These are phyloP conservation scores for Drosophila pegasa DNA, from an alignment of 2,888 invertebrate genomes.

Conservation along the genomic window DNA sequence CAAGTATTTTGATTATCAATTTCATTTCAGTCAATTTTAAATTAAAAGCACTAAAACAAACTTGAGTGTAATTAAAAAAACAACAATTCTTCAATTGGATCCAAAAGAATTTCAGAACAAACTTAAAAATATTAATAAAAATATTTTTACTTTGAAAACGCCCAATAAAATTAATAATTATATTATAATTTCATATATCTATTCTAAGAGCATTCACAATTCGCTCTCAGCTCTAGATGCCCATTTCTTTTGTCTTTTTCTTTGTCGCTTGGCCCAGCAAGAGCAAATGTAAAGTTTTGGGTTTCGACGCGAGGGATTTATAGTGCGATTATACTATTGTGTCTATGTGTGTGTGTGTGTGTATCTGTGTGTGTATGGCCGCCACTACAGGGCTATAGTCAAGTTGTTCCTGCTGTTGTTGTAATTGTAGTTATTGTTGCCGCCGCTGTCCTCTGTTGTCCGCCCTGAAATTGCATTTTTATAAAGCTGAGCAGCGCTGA, in stretches of 20 bases:
- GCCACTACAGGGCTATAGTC: conserved; percentile 35
- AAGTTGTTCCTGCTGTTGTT: conserved; percentile 17
- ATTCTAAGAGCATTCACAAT: conserved; percentile 13
- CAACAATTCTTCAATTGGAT: too few species aligned
- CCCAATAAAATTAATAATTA: too few species aligned
- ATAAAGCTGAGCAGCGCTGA: conserved; percentile 60
- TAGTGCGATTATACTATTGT: conserved; percentile 68
- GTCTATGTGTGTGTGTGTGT: conserved; percentile 22
- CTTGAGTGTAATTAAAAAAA: too few species aligned
- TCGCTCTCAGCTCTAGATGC: background rate
- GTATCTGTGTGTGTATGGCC: conserved; percentile 27
- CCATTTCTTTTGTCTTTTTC: conserved; percentile 34
- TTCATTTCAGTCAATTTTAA: too few species aligned
- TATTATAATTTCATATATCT: background rate
- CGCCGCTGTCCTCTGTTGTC: conserved; percentile 43
- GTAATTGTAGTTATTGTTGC: conserved; percentile 31
- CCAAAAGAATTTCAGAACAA: too few species aligned
- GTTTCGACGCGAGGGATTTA: conserved; percentile 70
- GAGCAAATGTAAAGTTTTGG: conserved; percentile 69
- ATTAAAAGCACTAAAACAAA: too few species aligned
- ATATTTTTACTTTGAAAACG: too few species aligned
- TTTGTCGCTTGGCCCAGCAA: conserved; percentile 49
- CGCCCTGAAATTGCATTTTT: conserved; percentile 69
- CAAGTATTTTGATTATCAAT: too few species aligned
- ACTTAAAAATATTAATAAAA: too few species aligned